phyloP scores from a whole-genome alignment of 2,797 vertebrate species.

The Sorex maritimensis region DNA sequence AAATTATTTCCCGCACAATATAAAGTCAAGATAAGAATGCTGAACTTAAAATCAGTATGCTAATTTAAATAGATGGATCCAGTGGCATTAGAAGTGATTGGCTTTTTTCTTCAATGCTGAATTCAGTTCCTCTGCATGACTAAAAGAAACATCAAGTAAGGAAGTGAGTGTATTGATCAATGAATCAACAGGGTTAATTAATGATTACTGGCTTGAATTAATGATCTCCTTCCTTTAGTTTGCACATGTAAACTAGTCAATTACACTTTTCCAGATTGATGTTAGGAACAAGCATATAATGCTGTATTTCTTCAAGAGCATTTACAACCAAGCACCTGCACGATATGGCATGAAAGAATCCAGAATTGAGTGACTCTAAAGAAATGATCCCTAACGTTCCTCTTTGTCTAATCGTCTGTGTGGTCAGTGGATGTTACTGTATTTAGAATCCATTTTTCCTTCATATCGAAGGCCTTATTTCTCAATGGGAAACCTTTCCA shows the following conservation, averaged over 20 bases:
- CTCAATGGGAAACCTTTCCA: slow-evolving; percentile 65
- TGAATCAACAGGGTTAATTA: neutral
- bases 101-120: neutral
- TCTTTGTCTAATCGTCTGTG: neutral
- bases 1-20: neutral
- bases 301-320: neutral
- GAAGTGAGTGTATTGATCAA: slow-evolving; percentile 25
- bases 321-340: neutral
- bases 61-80: neutral
- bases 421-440: neutral
- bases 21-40: slow-evolving; percentile 19
- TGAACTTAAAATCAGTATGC: neutral
- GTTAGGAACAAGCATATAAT: neutral
- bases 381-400: neutral
- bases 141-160: neutral
- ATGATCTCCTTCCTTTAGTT: neutral
- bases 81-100: neutral
- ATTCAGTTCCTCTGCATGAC: slow-evolving; percentile 48
- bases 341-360: neutral
- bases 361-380: neutral
- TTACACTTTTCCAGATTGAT: neutral
- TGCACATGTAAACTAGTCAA: neutral
- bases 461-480: slow-evolving; percentile 38
- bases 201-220: slow-evolving; percentile 11
- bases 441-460: neutral